Evolutionary conservation across 2,888 invertebrate genomes (phyloP).

Genomic region (Lysandra bellargus): DNA sequence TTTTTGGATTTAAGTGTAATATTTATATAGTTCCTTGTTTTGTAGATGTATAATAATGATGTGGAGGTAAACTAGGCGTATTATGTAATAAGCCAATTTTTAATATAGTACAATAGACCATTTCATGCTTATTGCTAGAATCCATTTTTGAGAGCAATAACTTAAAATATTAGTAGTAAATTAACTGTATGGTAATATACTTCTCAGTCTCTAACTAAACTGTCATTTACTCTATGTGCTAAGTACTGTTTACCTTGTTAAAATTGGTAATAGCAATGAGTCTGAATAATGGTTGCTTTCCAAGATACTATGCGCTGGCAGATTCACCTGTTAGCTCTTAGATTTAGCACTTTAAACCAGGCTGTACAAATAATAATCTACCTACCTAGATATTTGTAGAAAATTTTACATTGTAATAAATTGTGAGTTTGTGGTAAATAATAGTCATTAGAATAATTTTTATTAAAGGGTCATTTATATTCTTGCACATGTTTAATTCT

Average conservation of each 20-base stretch:
- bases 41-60: slow-evolving; percentile 62
- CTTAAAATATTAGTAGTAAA: slow-evolving; percentile 36
- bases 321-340: slow-evolving; percentile 73
- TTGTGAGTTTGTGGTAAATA: slow-evolving; percentile 64
- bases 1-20: slow-evolving; percentile 68
- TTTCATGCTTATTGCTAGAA: slow-evolving; percentile 68
- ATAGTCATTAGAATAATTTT: slow-evolving; percentile 66
- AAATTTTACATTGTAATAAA: slow-evolving; percentile 73
- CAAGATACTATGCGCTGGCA: slow-evolving; percentile 50
- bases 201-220: background rate
- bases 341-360: slow-evolving; percentile 74
- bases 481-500: slow-evolving; percentile 33
- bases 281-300: slow-evolving; percentile 39
- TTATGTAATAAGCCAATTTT: slow-evolving; percentile 33
- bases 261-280: slow-evolving; percentile 30
- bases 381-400: slow-evolving; percentile 71
- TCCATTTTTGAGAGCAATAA: slow-evolving; percentile 69
- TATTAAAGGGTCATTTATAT: slow-evolving; percentile 55
- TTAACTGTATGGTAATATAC: background rate
- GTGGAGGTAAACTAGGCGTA: slow-evolving; percentile 36
- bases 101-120: slow-evolving; percentile 51
- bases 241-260: background rate
- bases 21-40: slow-evolving; percentile 77
- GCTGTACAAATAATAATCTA: slow-evolving; percentile 75
- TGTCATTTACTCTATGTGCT: slow-evolving; percentile 9